Evolutionary conservation across 2,888 invertebrate genomes (phyloP).

Genomic region (Copidosoma aretas): DNA sequence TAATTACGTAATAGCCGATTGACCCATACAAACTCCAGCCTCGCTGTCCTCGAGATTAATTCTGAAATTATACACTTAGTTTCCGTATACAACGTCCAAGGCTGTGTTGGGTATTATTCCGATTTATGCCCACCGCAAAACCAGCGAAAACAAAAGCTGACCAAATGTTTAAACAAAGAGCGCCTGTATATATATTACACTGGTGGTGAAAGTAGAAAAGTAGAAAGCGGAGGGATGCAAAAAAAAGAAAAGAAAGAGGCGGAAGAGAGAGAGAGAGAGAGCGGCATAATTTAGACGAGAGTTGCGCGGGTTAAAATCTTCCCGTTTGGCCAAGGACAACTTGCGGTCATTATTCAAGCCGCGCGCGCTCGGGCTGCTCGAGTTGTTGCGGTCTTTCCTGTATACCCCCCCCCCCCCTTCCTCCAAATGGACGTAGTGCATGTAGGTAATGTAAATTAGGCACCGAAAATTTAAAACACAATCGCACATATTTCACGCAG

Average conservation of each 20-base stretch:
- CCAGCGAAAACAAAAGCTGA: too few species aligned
- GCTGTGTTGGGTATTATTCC: too few species aligned
- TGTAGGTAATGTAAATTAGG: conserved; percentile 15
- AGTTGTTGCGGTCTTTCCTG: background rate
- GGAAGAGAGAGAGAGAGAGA: background rate
- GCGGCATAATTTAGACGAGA: conserved; percentile 4
- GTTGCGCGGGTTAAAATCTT: conserved; percentile 7
- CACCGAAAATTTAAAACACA: conserved; percentile 26
- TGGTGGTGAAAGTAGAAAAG: background rate
- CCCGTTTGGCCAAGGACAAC: background rate
- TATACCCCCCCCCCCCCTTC: background rate
- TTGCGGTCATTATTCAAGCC: background rate
- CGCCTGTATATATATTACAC: background rate
- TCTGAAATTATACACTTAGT: too few species aligned
- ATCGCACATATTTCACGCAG: conserved; percentile 20
- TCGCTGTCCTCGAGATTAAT: too few species aligned
- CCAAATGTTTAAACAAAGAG: background rate
- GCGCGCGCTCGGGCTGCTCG: too few species aligned
- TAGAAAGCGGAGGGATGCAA: background rate
- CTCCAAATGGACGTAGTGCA: background rate
- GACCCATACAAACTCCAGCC: too few species aligned
- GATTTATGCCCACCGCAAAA: too few species aligned
- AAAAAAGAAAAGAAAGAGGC: background rate
- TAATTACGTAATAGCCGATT: too few species aligned
- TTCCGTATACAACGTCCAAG: too few species aligned